Base-by-base conservation (phyloP, 1,140 invertebrate species). In the Aphelenchoides besseyi region DNA sequence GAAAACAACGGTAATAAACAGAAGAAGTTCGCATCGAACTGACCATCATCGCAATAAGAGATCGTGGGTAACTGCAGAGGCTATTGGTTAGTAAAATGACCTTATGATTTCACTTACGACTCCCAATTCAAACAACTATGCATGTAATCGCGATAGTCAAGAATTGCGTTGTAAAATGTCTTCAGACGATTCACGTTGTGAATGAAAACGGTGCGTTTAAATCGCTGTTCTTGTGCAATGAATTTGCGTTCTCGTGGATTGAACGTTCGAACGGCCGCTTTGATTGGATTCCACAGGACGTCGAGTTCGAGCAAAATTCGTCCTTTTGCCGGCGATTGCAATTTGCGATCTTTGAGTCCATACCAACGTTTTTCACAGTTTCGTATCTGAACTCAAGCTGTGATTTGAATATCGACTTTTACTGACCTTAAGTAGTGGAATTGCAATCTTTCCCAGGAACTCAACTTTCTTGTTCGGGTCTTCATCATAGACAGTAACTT, bases 51-150 rank as follows among this genome's bases (percentile, higher is more conserved):
- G 94, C 93, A 37, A 92, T 86, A 68, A 93, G 89, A 76, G 92
- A 97, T 78, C 92, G 88, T n/a, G 92, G 82, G 71, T 91, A 91
- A n/a, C n/a, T n/a, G n/a, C n/a, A n/a, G n/a, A n/a, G n/a, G n/a
- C n/a, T n/a, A n/a, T n/a, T n/a, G n/a, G n/a, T n/a, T n/a, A n/a
- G n/a, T n/a, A n/a, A n/a, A n/a, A n/a, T n/a, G n/a, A n/a, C n/a
- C n/a, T n/a, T n/a, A n/a, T n/a, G n/a, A n/a, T n/a, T n/a, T n/a
- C n/a, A n/a, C n/a, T n/a, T n/a, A n/a, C 2, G 90, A 95, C 79
- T 98, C 94, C 95, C 96, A 98, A 86, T 95, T 92, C 83, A 96
- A 94, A 87, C 94, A 97, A 84, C 92, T 94, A 87, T 97, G 92
- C 70, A 97, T 88, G 85, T 93, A 93, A 86, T 93, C 92, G 9